Evolutionary conservation across 2,797 vertebrate genomes (phyloP).

Genomic region (Enteromius treurensis): DNA sequence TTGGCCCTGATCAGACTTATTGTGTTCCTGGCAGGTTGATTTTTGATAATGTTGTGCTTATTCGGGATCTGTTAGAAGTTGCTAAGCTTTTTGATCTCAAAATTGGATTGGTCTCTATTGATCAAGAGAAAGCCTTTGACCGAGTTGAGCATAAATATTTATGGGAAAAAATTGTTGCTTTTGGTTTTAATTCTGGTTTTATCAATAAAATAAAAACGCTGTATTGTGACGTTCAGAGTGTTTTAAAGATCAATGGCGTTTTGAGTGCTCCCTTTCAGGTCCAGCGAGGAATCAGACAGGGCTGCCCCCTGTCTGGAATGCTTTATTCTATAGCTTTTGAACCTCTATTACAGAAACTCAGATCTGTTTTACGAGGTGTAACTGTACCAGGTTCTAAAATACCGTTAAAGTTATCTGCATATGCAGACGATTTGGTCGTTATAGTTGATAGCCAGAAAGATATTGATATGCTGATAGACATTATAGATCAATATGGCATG

Average conservation of each 20-base stretch:
- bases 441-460: background rate
- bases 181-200: background rate
- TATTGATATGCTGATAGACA: background rate
- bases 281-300: no score
- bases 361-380: background rate
- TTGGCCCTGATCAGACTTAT: no score
- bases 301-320: background rate
- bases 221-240: background rate
- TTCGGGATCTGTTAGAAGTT: no score
- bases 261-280: background rate
- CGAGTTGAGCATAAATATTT: slow-evolving; percentile 60
- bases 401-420: background rate
- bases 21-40: no score
- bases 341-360: background rate
- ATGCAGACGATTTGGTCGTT: background rate
- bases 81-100: background rate
- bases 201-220: background rate
- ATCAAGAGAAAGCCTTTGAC: slow-evolving; percentile 15
- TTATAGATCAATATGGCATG: background rate
- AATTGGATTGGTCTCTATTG: slow-evolving; percentile 65
- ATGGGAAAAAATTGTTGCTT: slow-evolving; percentile 58
- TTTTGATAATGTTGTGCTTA: no score
- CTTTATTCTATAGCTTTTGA: background rate
- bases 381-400: background rate
- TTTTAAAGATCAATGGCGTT: background rate